phyloP scores from a whole-genome alignment of 2,888 invertebrate genomes.

The Heliconius aoede region DNA sequence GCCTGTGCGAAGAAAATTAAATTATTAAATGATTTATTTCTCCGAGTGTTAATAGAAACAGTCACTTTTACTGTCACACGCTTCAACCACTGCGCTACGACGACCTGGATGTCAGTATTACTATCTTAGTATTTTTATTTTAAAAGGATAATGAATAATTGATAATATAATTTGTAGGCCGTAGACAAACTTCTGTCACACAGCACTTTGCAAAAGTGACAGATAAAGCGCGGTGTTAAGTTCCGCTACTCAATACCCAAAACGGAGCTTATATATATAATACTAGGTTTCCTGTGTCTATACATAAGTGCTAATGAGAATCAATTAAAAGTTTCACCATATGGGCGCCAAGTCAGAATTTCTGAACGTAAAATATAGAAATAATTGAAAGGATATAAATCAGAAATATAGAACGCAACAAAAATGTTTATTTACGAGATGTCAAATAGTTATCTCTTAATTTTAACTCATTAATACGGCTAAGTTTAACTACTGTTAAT shows the following conservation, averaged over 20 bases:
- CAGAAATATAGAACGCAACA: conserved; percentile 19
- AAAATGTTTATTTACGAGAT: conserved; percentile 22
- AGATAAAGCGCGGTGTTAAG: not conserved
- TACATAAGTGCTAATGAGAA: conserved; percentile 1
- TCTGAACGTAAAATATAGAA: not conserved
- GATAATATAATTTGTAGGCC: too few relatives aligned
- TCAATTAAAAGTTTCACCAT: conserved; percentile 21
- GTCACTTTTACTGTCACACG: too few relatives aligned
- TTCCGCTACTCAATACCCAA: not conserved
- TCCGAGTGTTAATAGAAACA: too few relatives aligned
- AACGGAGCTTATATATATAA: not conserved
- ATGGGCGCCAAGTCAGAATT: not conserved
- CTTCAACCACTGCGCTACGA: too few relatives aligned
- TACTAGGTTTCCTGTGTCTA: not conserved
- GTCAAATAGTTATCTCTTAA: conserved; percentile 28
- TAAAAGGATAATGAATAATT: not conserved
- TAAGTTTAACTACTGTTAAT: conserved; percentile 4
- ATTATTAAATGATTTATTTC: too few relatives aligned
- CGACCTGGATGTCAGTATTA: too few relatives aligned
- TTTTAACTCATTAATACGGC: conserved; percentile 23
- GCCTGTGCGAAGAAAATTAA: too few relatives aligned
- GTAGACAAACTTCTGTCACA: too few relatives aligned
- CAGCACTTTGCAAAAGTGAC: too few relatives aligned
- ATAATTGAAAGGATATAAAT: conserved; percentile 19
- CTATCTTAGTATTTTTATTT: not conserved